Percentiles rank a stretch among this genome's conserved stretches.
These are phyloP conservation scores for Pseudobourletiella spinata DNA, from an alignment of 1,140 invertebrate species.

Conservation along the genomic window DNA sequence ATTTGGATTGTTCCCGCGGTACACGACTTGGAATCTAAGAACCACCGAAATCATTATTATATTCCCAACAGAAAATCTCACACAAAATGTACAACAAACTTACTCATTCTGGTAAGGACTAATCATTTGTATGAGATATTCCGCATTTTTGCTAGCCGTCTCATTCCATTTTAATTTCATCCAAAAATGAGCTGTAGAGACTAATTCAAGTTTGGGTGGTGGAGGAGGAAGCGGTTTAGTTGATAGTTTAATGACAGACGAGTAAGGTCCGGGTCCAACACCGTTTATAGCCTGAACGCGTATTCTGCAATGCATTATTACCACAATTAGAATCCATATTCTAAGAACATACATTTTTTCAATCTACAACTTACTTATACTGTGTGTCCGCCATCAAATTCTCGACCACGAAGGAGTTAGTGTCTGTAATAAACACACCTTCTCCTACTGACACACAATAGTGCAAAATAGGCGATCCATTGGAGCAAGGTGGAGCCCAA, in stretches of 20 bases:
- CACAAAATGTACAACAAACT: conserved; percentile 26
- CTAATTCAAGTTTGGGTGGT: conserved; percentile 63
- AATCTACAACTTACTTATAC: conserved; percentile 48
- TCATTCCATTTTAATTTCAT: conserved; percentile 78
- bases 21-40: conserved; percentile 47
- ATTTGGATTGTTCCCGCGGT: conserved; percentile 61
- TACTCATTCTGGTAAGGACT: conserved; percentile 50
- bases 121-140: conserved; percentile 71
- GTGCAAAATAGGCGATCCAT: conserved; percentile 61
- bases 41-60: conserved; percentile 8
- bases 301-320: conserved; percentile 52
- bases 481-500: conserved; percentile 60
- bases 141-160: conserved; percentile 54
- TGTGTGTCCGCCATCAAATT: conserved; percentile 48
- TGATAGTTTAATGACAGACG: conserved; percentile 54
- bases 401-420: conserved; percentile 39
- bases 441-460: conserved; percentile 62
- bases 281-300: conserved; percentile 70
- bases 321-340: too few species aligned
- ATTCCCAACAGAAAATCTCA: not conserved
- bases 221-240: conserved; percentile 66
- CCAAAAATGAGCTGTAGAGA: conserved; percentile 61
- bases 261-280: conserved; percentile 53
- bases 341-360: too few species aligned
- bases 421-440: conserved; percentile 18